These are phyloP conservation scores for Drosophila punjabiensis DNA, from an alignment of 1,140 invertebrate species.

Conservation along the genomic window DNA sequence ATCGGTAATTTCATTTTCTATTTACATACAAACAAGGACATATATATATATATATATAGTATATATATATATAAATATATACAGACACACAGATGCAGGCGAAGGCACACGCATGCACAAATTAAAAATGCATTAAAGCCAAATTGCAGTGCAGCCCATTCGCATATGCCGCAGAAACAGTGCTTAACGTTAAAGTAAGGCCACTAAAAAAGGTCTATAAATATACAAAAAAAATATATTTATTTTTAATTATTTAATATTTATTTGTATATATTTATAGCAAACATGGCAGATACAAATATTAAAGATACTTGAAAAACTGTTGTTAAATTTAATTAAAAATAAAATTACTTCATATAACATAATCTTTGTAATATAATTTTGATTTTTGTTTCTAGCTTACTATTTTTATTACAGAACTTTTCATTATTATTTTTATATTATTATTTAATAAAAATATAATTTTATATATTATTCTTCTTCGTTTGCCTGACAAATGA, in stretches of 20 bases:
- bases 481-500: slow-evolving; percentile 7
- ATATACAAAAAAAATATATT: too few species aligned
- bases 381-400: too few species aligned
- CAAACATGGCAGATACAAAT: background rate
- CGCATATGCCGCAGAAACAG: slow-evolving; percentile 15
- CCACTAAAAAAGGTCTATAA: background rate
- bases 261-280: background rate
- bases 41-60: background rate
- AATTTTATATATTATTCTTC: background rate
- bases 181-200: slow-evolving; percentile 1
- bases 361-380: background rate
- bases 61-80: background rate
- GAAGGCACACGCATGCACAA: slow-evolving; percentile 30
- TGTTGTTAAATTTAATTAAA: too few species aligned
- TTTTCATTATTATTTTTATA: too few species aligned
- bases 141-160: slow-evolving; percentile 45
- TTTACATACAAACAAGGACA: slow-evolving; percentile 46
- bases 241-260: background rate
- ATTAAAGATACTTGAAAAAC: too few species aligned
- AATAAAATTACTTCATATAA: background rate
- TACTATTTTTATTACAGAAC: too few species aligned
- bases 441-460: background rate
- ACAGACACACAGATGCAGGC: background rate
- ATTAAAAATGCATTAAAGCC: slow-evolving; percentile 64
- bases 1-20: slow-evolving; percentile 61